phyloP scores from a whole-genome alignment of 2,113 vertebrate genomes.

The Carassius auratus region DNA sequence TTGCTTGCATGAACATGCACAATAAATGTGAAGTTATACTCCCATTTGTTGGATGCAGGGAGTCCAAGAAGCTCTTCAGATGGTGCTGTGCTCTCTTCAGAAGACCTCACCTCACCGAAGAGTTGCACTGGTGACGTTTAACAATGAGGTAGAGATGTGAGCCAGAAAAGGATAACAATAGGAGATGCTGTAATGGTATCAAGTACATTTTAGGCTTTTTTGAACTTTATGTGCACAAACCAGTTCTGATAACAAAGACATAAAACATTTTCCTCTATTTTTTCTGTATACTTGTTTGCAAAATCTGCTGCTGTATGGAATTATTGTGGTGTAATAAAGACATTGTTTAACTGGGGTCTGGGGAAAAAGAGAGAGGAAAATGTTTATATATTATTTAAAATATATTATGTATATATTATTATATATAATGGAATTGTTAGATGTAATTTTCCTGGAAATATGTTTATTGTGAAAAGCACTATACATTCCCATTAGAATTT shows the following conservation, averaged over 20 bases:
- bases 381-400: not conserved
- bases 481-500: not conserved
- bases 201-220: not conserved
- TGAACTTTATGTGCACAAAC: not conserved
- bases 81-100: slow-evolving; percentile 62
- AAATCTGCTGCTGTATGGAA: not conserved
- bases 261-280: not conserved
- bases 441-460: not conserved
- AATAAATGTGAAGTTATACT: not conserved
- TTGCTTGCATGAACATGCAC: not conserved
- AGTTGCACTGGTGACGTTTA: slow-evolving; percentile 77
- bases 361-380: too few relatives aligned
- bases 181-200: not conserved
- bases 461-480: not conserved
- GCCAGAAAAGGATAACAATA: not conserved
- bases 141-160: slow-evolving; percentile 67
- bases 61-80: slow-evolving; percentile 75
- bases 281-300: not conserved
- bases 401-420: not conserved
- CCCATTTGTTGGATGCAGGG: slow-evolving; percentile 56
- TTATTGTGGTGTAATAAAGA: not conserved
- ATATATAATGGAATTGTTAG: not conserved
- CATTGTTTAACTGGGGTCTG: not conserved
- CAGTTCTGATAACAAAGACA: not conserved
- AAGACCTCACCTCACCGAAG: slow-evolving; percentile 69